Conservation (phyloP, 2,888 invertebrate genomes). For the Parapristionchus giblindavisi region DNA sequence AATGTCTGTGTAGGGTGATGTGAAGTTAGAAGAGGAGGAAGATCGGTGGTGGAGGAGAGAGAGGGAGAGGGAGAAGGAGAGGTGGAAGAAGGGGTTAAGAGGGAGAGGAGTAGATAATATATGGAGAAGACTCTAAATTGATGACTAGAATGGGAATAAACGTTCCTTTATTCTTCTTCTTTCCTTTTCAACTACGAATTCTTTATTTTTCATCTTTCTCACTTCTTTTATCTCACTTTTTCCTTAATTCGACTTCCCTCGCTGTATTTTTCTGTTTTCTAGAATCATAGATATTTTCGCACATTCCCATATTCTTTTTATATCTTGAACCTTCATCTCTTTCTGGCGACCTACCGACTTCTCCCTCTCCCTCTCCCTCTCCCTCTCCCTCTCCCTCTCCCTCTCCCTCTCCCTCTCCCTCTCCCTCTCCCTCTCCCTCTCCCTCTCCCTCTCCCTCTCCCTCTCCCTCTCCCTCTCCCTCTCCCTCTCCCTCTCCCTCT, state of each 20-base stretch:
- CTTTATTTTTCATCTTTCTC: too few relatives aligned
- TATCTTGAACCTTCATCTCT: background rate
- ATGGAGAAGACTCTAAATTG: too few relatives aligned
- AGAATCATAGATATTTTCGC: background rate
- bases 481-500: background rate
- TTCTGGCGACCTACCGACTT: background rate
- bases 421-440: background rate
- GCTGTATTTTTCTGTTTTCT: too few relatives aligned
- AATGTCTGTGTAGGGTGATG: too few relatives aligned
- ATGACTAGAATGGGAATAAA: too few relatives aligned
- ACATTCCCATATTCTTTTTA: constrained; percentile 1
- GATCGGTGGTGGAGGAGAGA: too few relatives aligned
- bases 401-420: background rate
- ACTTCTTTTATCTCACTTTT: background rate
- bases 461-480: background rate
- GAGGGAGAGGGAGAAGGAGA: too few relatives aligned
- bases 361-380: background rate
- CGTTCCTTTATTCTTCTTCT: too few relatives aligned
- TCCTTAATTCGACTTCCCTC: background rate
- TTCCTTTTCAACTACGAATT: too few relatives aligned
- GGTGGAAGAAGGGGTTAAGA: too few relatives aligned
- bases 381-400: constrained; percentile 3
- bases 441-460: background rate
- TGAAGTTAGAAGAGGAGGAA: too few relatives aligned
- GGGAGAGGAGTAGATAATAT: too few relatives aligned